Base-by-base conservation (phyloP, 64 coral and sea anemone genomes). In the Pocillopora damicornis region DNA sequence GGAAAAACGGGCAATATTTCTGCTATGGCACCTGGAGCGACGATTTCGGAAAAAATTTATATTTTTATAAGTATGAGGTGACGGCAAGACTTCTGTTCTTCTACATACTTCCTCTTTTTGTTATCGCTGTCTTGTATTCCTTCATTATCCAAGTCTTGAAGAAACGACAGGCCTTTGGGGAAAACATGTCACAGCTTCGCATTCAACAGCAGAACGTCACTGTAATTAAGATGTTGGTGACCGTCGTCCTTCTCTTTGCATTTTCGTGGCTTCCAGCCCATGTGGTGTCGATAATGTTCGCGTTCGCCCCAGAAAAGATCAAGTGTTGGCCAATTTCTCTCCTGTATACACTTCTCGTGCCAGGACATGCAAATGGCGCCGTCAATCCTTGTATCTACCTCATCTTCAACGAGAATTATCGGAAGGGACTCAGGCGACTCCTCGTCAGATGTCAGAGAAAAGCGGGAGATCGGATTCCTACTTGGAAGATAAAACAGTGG, bases 331-430 rank as follows among this genome's bases (percentile, higher is more conserved):
- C 94, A 0, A 12, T 64, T 37, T 81, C 74, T n/a, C 58, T 63
- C 10, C 7, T 88, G 2, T 17, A 89, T 60, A 25, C 84, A 5
- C 74, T 95, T 15, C 51, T 89, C 16, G 58, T 77, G 60, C 71
- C 86, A 2, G 73, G 87, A 0, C 94, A 92, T 51, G 94, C 90
- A 20, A 95, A 95, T 20, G 85, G 90, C 13, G 94, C 94, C 0
- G 75, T 95, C 58, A 95, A 95, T 88, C 94, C 94, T 10, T 95
- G 89, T 74, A 76, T 95, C 22, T 95, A 91, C 71, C 71, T 95
- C 60, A 88, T 91, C 18, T 91, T 95, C 35, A 95, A 95, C 65
- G 79, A 90, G 67, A 82, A 68, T 34, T 90, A 69, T 58, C 81
- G 81, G 37, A 85, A 85, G 71, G 81, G 81, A 4, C 81, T 85